phyloP scores from a whole-genome alignment of 2,113 vertebrate species.

The Corydoras maculifer region DNA sequence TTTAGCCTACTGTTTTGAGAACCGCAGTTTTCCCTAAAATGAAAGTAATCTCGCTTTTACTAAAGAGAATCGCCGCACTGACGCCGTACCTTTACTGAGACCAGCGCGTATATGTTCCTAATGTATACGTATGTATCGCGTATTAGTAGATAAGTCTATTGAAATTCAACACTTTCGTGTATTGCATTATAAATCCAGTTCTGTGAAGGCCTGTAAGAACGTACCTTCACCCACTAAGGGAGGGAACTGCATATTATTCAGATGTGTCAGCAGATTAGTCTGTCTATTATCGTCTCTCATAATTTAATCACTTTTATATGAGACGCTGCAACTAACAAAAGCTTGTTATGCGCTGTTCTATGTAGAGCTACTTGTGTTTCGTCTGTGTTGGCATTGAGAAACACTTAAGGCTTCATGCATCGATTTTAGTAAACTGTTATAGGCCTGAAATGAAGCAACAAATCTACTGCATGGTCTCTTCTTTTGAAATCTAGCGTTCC shows the following conservation, averaged over 20 bases:
- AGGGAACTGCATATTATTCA: slow-evolving; percentile 33
- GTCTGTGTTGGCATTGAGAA: neutral
- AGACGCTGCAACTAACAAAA: too few species aligned
- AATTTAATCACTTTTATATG: slow-evolving; percentile 4
- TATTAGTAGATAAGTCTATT: too few species aligned
- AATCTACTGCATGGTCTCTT: slow-evolving; percentile 8
- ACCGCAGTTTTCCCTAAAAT: slow-evolving; percentile 8
- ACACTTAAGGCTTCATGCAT: neutral
- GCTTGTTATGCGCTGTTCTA: too few species aligned
- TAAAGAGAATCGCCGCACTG: slow-evolving; percentile 1
- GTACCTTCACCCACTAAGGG: slow-evolving; percentile 16
- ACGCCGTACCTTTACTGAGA: slow-evolving; percentile 13
- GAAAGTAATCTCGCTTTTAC: slow-evolving; percentile 20
- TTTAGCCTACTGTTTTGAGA: neutral
- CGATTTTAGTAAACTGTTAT: neutral
- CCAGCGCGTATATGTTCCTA: too few species aligned
- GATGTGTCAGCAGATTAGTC: slow-evolving; percentile 33
- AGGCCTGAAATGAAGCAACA: slow-evolving; percentile 22
- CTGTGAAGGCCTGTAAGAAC: slow-evolving; percentile 18
- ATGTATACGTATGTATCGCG: too few species aligned
- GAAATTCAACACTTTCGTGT: too few species aligned
- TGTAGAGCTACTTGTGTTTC: too few species aligned
- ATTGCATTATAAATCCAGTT: neutral
- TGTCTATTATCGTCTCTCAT: slow-evolving; percentile 21
- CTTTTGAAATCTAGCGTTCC: neutral